Percentiles rank a stretch among this genome's conserved stretches.
These are phyloP conservation scores for Pelusios castaneus DNA, from an alignment of 2,113 vertebrate genomes.

Conservation along the genomic window DNA sequence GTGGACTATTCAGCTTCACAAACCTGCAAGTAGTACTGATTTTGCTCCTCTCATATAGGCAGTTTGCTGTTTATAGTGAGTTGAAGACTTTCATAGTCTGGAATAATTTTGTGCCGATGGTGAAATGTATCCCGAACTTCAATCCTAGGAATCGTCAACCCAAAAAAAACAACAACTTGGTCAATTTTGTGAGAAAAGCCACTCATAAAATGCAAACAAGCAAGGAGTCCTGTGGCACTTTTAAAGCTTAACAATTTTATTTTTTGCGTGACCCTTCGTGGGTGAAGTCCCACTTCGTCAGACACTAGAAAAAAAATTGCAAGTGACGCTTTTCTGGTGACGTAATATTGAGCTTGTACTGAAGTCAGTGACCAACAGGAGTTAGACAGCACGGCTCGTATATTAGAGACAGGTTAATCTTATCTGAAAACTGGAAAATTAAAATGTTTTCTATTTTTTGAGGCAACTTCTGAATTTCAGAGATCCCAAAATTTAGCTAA, in stretches of 20 bases:
- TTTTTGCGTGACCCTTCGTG: too few species aligned
- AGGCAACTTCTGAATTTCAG: neutral
- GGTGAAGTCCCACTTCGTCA: too few species aligned
- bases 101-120: slow-evolving; percentile 58
- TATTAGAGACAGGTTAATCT: neutral
- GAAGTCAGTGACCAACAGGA: neutral
- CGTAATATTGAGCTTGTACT: neutral
- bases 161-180: neutral
- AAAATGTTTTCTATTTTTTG: rapidly evolving
- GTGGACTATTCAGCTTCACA: neutral
- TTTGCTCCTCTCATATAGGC: slow-evolving; percentile 63
- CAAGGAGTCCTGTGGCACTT: too few species aligned
- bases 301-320: too few species aligned
- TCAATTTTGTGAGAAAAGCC: neutral
- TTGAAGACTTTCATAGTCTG: slow-evolving; percentile 60
- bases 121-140: slow-evolving; percentile 74
- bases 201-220: neutral
- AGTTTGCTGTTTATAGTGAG: slow-evolving; percentile 58
- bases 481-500: neutral
- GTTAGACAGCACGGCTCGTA: neutral
- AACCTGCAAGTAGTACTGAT: slow-evolving; percentile 72
- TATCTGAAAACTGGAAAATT: neutral
- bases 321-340: neutral
- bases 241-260: too few species aligned
- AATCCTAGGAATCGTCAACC: slow-evolving; percentile 33